These are phyloP conservation scores for Tromatobia lineatoria DNA, from an alignment of 2,888 invertebrate species.

Conservation along the genomic window DNA sequence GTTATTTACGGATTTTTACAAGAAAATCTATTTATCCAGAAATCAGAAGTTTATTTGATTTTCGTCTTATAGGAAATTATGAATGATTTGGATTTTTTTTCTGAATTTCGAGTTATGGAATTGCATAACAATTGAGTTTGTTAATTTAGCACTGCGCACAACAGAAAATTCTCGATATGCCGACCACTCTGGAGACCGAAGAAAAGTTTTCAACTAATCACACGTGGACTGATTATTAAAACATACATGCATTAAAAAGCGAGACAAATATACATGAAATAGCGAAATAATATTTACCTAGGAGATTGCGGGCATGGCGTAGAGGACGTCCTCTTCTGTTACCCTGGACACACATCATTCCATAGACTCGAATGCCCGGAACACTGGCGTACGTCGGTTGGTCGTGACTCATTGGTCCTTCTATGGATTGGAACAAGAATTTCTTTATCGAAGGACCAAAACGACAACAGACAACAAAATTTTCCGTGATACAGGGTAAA, in stretches of 20 bases:
- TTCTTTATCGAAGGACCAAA: background rate
- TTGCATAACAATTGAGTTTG: background rate
- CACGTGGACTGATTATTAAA: constrained; percentile 1
- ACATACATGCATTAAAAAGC: too few species aligned
- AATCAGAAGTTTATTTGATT: too few species aligned
- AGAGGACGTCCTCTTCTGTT: constrained; percentile 85
- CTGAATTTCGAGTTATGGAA: too few species aligned
- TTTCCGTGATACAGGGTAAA: too few species aligned
- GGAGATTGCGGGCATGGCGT: constrained; percentile 85
- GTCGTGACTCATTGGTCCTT: constrained; percentile 97
- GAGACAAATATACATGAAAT: background rate
- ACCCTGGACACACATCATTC: constrained; percentile 94
- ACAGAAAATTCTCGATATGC: background rate
- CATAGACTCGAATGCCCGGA: constrained; percentile 96
- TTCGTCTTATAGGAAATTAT: background rate
- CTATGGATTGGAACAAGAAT: constrained; percentile 85
- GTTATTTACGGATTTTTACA: background rate
- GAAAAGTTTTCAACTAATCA: background rate
- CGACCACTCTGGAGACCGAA: background rate
- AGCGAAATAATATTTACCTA: constrained; percentile 76
- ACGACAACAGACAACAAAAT: too few species aligned
- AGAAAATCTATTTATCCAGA: too few species aligned
- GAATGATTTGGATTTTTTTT: background rate
- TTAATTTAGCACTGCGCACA: background rate
- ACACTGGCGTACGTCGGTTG: constrained; percentile 97